phyloP scores from a whole-genome alignment of 2,797 vertebrate species.

The Rousettus madagascariensis region DNA sequence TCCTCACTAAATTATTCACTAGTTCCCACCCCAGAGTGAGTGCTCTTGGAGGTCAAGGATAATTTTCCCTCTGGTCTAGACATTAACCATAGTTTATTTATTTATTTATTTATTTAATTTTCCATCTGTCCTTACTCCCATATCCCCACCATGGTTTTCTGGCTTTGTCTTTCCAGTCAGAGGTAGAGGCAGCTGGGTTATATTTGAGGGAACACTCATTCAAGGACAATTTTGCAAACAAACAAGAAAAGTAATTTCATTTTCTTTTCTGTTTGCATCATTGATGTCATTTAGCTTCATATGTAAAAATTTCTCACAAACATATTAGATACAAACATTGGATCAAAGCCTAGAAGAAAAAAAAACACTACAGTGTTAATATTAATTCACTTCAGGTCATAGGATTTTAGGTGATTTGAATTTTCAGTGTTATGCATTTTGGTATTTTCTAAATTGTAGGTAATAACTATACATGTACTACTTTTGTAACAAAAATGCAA shows the following conservation, averaged over 20 bases:
- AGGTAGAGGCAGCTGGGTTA: neutral
- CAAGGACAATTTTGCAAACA: neutral
- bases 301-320: conserved; percentile 7
- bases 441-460: neutral
- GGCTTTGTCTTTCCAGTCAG: neutral
- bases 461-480: neutral
- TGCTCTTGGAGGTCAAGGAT: neutral
- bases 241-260: neutral
- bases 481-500: neutral
- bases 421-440: neutral
- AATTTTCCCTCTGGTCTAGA: neutral
- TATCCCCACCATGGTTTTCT: neutral
- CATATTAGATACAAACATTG: neutral
- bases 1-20: neutral
- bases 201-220: neutral
- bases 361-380: neutral
- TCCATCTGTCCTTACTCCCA: neutral
- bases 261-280: neutral
- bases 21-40: neutral
- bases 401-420: neutral
- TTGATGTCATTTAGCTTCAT: conserved; percentile 9
- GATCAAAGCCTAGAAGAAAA: neutral
- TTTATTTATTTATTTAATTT: neutral
- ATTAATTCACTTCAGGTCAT: neutral
- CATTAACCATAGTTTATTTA: neutral